These are phyloP conservation scores for Coenobita brevimanus DNA, from an alignment of 1,140 invertebrate genomes.

Conservation along the genomic window DNA sequence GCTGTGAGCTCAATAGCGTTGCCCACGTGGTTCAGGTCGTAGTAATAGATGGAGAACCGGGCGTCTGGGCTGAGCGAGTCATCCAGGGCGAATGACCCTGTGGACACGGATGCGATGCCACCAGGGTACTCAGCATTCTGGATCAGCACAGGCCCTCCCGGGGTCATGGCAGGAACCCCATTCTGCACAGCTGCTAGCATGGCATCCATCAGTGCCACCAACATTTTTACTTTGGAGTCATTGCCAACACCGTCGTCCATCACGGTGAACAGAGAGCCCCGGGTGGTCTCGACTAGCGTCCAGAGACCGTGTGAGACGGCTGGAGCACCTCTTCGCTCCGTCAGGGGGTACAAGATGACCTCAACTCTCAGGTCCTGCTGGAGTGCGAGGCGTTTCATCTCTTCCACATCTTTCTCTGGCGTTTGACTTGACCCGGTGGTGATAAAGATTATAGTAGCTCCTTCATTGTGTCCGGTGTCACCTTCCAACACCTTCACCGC, in stretches of 20 bases:
- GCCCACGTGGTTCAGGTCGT: background rate
- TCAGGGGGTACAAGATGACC: background rate
- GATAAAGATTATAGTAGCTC: background rate
- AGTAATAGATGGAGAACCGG: background rate
- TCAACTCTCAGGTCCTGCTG: background rate
- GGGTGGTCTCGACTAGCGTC: background rate
- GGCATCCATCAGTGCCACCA: slow-evolving; percentile 8
- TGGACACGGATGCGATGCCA: background rate
- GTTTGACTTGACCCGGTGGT: background rate
- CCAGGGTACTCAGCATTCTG: background rate
- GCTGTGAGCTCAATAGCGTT: background rate
- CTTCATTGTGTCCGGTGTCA: background rate
- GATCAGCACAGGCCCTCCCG: background rate
- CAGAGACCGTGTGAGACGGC: background rate
- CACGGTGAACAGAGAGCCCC: background rate
- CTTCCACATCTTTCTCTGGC: background rate
- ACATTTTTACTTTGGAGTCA: background rate
- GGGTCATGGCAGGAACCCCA: background rate
- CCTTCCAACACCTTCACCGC: background rate
- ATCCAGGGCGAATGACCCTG: background rate
- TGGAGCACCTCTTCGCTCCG: background rate
- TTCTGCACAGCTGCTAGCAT: background rate
- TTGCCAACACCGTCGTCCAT: slow-evolving; percentile 14
- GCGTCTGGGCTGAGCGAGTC: background rate
- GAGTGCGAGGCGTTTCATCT: background rate